Evolutionary conservation across 1,140 invertebrate species (phyloP).

Genomic region (Euwallacea similis): DNA sequence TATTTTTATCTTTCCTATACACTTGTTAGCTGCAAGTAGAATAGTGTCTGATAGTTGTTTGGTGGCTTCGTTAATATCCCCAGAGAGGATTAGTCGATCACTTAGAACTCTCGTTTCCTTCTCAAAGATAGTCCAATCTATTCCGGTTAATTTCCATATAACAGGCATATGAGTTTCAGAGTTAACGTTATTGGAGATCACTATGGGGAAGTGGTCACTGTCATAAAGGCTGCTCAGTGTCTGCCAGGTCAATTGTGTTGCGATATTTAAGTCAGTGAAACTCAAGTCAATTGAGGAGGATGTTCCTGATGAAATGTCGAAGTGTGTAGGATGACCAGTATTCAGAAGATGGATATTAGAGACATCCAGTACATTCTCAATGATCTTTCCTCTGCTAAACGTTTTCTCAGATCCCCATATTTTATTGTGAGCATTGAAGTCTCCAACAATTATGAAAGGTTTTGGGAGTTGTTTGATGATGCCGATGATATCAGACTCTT

Average conservation of each 20-base stretch:
- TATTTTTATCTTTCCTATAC: constrained; percentile 15
- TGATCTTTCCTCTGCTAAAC: constrained; percentile 15
- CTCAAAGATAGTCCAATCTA: constrained; percentile 19
- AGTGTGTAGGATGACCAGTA: constrained; percentile 19
- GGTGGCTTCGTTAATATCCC: constrained; percentile 4
- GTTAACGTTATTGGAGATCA: constrained; percentile 12
- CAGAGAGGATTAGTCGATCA: background rate
- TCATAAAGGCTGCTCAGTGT: background rate
- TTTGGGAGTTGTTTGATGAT: constrained; percentile 30
- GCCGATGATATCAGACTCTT: constrained; percentile 14
- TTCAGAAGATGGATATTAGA: constrained; percentile 24
- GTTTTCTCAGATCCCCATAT: constrained; percentile 25
- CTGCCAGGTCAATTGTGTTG: background rate
- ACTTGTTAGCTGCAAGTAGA: constrained; percentile 8
- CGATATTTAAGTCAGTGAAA: constrained; percentile 10
- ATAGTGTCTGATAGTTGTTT: constrained; percentile 5
- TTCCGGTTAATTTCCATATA: constrained; percentile 12
- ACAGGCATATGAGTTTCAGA: background rate
- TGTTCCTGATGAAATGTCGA: constrained; percentile 6
- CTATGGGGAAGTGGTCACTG: background rate
- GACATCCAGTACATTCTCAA: constrained; percentile 29
- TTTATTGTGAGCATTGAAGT: constrained; percentile 34
- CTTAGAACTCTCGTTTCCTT: constrained; percentile 1
- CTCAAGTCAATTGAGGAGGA: constrained; percentile 24
- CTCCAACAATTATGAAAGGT: constrained; percentile 29